These are phyloP conservation scores for Leptothorax acervorum DNA, from an alignment of 2,888 invertebrate species.

Conservation along the genomic window DNA sequence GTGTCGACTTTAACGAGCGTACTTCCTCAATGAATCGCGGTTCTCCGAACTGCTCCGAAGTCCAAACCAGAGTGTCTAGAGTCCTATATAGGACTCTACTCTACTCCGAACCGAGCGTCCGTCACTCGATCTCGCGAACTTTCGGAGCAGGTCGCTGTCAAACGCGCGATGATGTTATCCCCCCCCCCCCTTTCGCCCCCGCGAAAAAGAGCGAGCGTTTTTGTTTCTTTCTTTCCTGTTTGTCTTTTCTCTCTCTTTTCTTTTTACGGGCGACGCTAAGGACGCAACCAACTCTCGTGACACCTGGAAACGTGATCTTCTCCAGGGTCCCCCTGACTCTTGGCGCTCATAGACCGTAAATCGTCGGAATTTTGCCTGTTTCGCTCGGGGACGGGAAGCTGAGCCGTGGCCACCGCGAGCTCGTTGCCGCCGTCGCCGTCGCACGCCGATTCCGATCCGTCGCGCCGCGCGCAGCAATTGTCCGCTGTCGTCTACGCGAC, in stretches of 20 bases:
- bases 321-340: slow-evolving; percentile 85
- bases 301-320: slow-evolving; percentile 85
- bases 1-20: not conserved
- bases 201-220: not conserved
- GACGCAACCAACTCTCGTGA: slow-evolving; percentile 41
- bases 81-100: too few species aligned
- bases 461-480: not conserved
- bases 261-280: not conserved
- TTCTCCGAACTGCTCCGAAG: too few species aligned
- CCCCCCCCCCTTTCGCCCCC: not conserved
- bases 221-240: not conserved
- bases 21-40: not conserved
- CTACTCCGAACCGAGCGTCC: too few species aligned
- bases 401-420: slow-evolving; percentile 46
- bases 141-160: not conserved
- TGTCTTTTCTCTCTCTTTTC: not conserved
- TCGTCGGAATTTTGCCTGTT: slow-evolving; percentile 77
- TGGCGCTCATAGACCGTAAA: slow-evolving; percentile 84
- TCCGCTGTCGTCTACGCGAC: slow-evolving; percentile 2
- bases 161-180: not conserved
- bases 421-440: not conserved
- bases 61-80: too few species aligned
- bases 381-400: slow-evolving; percentile 58
- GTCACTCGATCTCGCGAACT: not conserved
- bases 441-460: slow-evolving; percentile 3